Evolutionary conservation across 2,888 invertebrate species (phyloP), one percentile per base, ranked within the genome.

Genomic region (Opisthograptis luteolata): DNA sequence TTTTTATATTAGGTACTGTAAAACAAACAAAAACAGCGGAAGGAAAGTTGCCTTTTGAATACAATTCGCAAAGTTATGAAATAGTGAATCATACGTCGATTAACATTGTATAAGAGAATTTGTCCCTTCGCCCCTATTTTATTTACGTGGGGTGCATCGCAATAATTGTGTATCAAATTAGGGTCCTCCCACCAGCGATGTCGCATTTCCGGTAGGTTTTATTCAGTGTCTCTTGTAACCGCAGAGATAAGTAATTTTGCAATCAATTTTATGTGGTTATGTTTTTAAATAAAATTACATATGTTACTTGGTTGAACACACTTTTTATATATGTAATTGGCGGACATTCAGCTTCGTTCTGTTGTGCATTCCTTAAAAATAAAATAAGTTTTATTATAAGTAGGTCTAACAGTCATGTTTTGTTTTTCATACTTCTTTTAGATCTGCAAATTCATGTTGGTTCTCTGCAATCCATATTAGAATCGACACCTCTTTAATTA

Each of bases 131-230:
- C 25, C 44, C n/a, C n/a, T n/a, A n/a, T n/a, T n/a, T n/a, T n/a
- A n/a, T n/a, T n/a, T n/a, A 24, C 30, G 50, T 46, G 48, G 59
- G 56, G 56, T 50, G 52, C 35, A 41, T 36, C 53, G 25, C 37
- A 55, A 53, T 59, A 55, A 59, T 57, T 50, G 55, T 52, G 50
- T 55, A 55, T 58, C 56, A 49, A 58, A 56, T 61, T 54, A 51
- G 25, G 24, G 24, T 20, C 32, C 44, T 51, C 50, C 43, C 36
- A 48, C 32, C 31, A 27, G 32, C 37, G 19, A 43, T 48, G 49
- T 54, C 55, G 47, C 46, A 56, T 54, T 40, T 58, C 49, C 46
- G 56, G 44, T 31, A 31, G 42, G 44, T 47, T 55, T 58, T 51
- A 53, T 57, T 49, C 24, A 48, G 53, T 50, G 34, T 32, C 15